Conservation (phyloP, 2,888 invertebrate genomes). For the Drosophila macrospina region DNA sequence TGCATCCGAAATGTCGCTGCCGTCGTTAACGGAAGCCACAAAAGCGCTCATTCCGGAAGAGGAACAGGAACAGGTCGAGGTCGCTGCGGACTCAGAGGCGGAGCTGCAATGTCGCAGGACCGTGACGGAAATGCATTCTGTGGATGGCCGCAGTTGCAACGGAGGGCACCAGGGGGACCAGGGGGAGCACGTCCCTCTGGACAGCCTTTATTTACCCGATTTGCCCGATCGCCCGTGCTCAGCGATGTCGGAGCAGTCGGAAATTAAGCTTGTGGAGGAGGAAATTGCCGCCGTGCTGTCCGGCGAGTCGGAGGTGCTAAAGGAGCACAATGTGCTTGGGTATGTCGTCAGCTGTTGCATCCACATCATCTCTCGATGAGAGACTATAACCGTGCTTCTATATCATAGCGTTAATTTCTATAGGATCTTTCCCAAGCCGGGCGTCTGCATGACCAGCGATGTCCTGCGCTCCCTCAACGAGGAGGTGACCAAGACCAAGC, state of each 20-base stretch:
- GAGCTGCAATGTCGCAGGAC: slow-evolving; percentile 55
- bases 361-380: neutral
- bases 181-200: slow-evolving; percentile 1
- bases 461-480: slow-evolving; percentile 89
- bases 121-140: slow-evolving; percentile 71
- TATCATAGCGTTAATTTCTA: slow-evolving; percentile 88
- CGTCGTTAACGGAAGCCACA: slow-evolving; percentile 71
- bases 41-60: slow-evolving; percentile 68
- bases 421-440: slow-evolving; percentile 88
- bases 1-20: slow-evolving; percentile 36
- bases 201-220: slow-evolving; percentile 64
- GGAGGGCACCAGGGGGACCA: slow-evolving; percentile 33
- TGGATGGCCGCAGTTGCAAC: slow-evolving; percentile 24
- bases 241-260: slow-evolving; percentile 74
- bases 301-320: slow-evolving; percentile 89
- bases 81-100: slow-evolving; percentile 17
- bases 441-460: slow-evolving; percentile 89
- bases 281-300: slow-evolving; percentile 89
- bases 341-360: slow-evolving; percentile 43
- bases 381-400: slow-evolving; percentile 35
- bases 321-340: slow-evolving; percentile 88
- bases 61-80: slow-evolving; percentile 41
- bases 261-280: slow-evolving; percentile 87
- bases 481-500: slow-evolving; percentile 86
- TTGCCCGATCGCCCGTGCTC: slow-evolving; percentile 79